phyloP scores from a whole-genome alignment of 2,797 vertebrate genomes.

The Lagorchestes hirsutus region DNA sequence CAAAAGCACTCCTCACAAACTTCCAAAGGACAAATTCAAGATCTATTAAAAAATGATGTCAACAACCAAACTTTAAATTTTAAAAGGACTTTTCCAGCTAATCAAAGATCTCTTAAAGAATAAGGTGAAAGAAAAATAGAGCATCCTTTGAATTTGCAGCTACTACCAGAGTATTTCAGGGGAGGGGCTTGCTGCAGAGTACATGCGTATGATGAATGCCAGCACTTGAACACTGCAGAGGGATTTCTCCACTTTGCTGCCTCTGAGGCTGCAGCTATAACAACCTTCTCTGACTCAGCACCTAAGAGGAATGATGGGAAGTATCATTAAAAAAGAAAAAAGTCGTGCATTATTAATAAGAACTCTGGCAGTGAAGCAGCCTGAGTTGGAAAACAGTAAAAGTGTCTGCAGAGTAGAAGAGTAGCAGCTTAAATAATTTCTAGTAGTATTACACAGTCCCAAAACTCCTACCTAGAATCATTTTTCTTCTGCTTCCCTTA shows the following conservation, averaged over 20 bases:
- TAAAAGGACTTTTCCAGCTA: neutral
- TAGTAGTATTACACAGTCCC: neutral
- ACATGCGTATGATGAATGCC: conserved; percentile 51
- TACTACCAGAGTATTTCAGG: conserved; percentile 5
- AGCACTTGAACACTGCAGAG: conserved; percentile 71
- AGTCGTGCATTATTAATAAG: conserved; percentile 84
- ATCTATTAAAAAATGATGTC: neutral
- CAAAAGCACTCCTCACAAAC: neutral
- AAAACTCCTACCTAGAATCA: neutral
- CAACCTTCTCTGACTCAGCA: conserved; percentile 86
- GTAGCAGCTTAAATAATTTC: conserved; percentile 8
- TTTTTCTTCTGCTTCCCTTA: conserved; percentile 2
- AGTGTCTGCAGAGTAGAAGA: conserved; percentile 62
- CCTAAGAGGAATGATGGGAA: conserved; percentile 74
- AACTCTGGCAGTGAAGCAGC: conserved; percentile 79
- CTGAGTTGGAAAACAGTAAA: conserved; percentile 79
- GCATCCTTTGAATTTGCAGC: conserved; percentile 48
- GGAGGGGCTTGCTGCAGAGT: conserved; percentile 53
- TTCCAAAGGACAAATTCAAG: neutral
- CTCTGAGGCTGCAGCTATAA: conserved; percentile 74
- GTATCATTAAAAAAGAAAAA: conserved; percentile 74
- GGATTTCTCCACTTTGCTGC: conserved; percentile 60
- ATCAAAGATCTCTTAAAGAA: conserved; percentile 29
- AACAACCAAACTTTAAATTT: neutral
- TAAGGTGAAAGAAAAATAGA: conserved; percentile 48